Base-by-base conservation (phyloP, 92 coral and sea anemone species). In the Parazoanthus atlanticus region DNA sequence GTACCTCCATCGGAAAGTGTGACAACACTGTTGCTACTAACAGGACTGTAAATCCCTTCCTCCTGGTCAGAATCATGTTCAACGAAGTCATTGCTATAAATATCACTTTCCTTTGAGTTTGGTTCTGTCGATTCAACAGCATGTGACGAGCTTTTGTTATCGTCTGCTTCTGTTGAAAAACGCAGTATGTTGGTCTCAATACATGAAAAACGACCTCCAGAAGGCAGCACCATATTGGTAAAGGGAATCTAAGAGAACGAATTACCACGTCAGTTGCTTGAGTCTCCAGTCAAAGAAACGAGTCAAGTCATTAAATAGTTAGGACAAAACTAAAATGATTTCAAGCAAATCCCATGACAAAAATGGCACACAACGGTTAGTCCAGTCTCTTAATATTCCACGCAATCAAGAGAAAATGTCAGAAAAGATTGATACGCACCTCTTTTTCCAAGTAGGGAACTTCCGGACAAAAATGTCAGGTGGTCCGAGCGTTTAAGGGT, bases 61-160 rank as follows among this genome's bases (percentile, higher is more conserved):
- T 69, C 75, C 25, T 12, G 38, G 29, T 70, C 38, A 30, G 61
- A 70, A 71, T 69, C 78, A 40, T 71, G 66, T 15, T 19, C 21
- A 46, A 71, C 43, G 0, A 46, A 46, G 16, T 70, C 87, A 13
- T 73, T 70, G 61, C 78, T 69, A 32, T 84, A 84, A 84, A 84
- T 70, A 84, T 84, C 87, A 29, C 25, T 47, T 71, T 70, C 87
- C 78, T 30, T 46, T 38, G 65, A 71, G 43, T 15, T 70, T 84
- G 32, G 29, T 30, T 40, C 74, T 8, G 30, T n/a, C 26, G 32
- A 3, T 69, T 46, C 78, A 52, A 30, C 78, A 0, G 56, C 33
- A 29, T 30, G 32, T 30, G 46, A 17, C 17, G 78, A 43, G 65
- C 47, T 66, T 29, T 71, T 41, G 78, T 7, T 47, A 29, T 28